Base-by-base conservation (phyloP, 37 sponge, comb jelly and placozoan genomes). In the Crambe crambe region DNA sequence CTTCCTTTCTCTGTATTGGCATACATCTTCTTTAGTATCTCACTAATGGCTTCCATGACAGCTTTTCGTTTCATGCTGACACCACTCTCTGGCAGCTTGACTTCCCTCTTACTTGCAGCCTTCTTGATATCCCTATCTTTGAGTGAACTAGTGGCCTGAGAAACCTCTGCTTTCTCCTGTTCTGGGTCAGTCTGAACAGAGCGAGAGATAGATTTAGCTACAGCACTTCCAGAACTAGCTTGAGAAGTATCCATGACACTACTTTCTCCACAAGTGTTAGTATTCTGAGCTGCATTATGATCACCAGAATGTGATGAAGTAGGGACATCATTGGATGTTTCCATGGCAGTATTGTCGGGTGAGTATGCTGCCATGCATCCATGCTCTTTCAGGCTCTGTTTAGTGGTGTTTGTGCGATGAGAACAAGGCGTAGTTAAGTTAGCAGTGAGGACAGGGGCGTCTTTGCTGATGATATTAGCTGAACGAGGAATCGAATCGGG, bases 21-120 rank as follows among this genome's bases (percentile, higher is more conserved):
- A 58, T 87, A 87, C 88, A 87, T 87, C 72, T 87, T 87, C 66
- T 87, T 87, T 23, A 87, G 65, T 20, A 87, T 87, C 65, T 87
- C 88, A 41, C 88, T 71, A 34, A 87, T 87, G 37, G 88, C 88
- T 26, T 87, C 88, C 88, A 87, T 87, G 27, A 87, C 88, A 1
- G 88, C 88, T 59, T 87, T 87, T 51, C 88, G 36, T 64, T 87
- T 87, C 82, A 87, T 81, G 37, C 82, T 87, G 61, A 87, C 51
- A 27, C 88, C 88, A 25, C 47, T 81, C 22, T 87, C 81, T 27
- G 88, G 79, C 2, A 71, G 42, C 73, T 62, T 81, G 40, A 69
- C 10, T 29, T 78, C 79, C 4, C 63, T 30, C 5, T 34, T 65
- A 26, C 39, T 57, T n/a, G n/a, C n/a, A n/a, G n/a, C n/a, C n/a